Percentiles rank a stretch among this genome's conserved stretches.
phyloP scores from a whole-genome alignment of 2,113 vertebrate species.

The Amia ocellicauda region DNA sequence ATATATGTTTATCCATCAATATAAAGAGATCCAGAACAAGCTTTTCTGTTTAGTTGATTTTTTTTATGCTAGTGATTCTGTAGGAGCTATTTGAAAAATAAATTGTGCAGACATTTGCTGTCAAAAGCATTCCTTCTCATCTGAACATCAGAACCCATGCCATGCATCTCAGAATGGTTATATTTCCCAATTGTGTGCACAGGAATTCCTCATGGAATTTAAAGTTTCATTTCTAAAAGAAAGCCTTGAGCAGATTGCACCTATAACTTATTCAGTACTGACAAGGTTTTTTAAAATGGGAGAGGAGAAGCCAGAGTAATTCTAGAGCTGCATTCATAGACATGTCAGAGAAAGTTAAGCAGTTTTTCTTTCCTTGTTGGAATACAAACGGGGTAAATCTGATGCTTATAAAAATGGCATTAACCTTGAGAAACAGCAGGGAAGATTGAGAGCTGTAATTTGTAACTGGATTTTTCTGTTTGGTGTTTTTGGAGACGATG shows the following conservation, averaged over 20 bases:
- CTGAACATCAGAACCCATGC: slow-evolving; percentile 37
- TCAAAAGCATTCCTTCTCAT: slow-evolving; percentile 50
- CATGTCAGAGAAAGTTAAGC: slow-evolving; percentile 63
- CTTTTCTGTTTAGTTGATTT: too few species aligned
- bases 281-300: slow-evolving; percentile 60
- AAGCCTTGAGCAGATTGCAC: slow-evolving; percentile 35
- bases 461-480: too few species aligned
- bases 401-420: too few species aligned
- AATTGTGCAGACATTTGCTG: slow-evolving; percentile 54
- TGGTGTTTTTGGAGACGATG: too few species aligned
- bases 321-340: slow-evolving; percentile 63
- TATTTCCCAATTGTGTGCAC: slow-evolving; percentile 27
- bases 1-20: too few species aligned
- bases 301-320: slow-evolving; percentile 31
- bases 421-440: too few species aligned
- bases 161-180: not conserved
- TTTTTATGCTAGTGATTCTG: slow-evolving; percentile 36
- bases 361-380: slow-evolving; percentile 66
- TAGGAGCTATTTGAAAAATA: slow-evolving; percentile 53
- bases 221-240: slow-evolving; percentile 12
- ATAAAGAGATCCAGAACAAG: too few species aligned
- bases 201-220: slow-evolving; percentile 27
- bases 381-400: not conserved
- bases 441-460: too few species aligned
- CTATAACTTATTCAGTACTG: slow-evolving; percentile 54